These are phyloP conservation scores for Pampusana beccarii DNA, from an alignment of 2,113 vertebrate genomes.

Conservation along the genomic window DNA sequence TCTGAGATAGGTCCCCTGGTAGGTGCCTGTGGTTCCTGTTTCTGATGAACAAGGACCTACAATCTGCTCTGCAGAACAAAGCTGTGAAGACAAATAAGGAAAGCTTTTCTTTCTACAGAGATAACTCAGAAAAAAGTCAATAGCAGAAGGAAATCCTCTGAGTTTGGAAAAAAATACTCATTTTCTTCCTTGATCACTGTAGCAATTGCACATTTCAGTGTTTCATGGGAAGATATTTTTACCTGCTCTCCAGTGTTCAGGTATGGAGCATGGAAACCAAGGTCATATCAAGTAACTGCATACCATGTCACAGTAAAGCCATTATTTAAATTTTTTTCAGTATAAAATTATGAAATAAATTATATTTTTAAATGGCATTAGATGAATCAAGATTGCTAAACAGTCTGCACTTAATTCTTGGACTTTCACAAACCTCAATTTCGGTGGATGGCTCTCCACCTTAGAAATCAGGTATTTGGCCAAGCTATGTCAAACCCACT, in stretches of 20 bases:
- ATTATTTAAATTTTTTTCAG: not conserved
- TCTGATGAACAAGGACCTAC: not conserved
- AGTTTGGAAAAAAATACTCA: not conserved
- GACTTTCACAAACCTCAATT: not conserved
- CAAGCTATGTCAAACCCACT: not conserved
- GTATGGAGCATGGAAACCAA: not conserved
- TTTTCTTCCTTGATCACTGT: not conserved
- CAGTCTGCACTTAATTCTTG: not conserved
- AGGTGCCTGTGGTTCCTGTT: not conserved
- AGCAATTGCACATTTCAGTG: not conserved
- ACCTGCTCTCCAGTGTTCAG: not conserved
- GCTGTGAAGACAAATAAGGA: not conserved
- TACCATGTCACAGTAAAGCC: fast-evolving
- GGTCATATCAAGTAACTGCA: not conserved
- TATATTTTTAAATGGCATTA: not conserved
- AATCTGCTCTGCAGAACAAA: not conserved
- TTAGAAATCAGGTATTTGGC: not conserved
- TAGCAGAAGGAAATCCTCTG: not conserved
- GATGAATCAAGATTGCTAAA: not conserved
- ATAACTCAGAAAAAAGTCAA: not conserved
- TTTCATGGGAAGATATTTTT: not conserved
- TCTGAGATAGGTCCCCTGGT: not conserved
- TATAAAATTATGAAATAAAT: not conserved
- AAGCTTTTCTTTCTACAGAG: not conserved
- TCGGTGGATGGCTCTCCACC: not conserved